A percentile compares a stretch with the other conserved stretches of the same genome.
Evolutionary conservation across 2,888 invertebrate genomes (phyloP).

Genomic region (Erebia ligea): DNA sequence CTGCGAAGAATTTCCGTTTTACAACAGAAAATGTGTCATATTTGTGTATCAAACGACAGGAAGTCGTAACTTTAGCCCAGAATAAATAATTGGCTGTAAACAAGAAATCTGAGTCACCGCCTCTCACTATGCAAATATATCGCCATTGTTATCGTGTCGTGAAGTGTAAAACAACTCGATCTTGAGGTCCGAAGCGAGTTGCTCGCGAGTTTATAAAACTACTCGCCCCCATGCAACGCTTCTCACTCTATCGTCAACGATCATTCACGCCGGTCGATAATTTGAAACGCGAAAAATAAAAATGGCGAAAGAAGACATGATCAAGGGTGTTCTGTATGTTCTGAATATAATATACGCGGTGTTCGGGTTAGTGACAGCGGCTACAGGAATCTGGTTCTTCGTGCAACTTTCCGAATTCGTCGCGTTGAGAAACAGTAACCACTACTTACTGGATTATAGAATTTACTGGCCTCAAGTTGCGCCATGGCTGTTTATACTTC

Average conservation of each 20-base stretch:
- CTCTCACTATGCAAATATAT: slow-evolving; percentile 21
- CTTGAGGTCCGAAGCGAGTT: slow-evolving; percentile 52
- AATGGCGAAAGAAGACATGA: slow-evolving; percentile 74
- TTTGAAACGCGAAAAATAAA: slow-evolving; percentile 41
- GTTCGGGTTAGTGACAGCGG: slow-evolving; percentile 72
- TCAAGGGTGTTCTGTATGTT: slow-evolving; percentile 70
- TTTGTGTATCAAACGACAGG: slow-evolving; percentile 13
- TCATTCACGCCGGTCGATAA: slow-evolving; percentile 57
- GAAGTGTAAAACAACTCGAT: slow-evolving; percentile 35
- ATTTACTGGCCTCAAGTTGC: slow-evolving; percentile 79
- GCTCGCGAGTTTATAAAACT: slow-evolving; percentile 69
- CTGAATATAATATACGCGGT: slow-evolving; percentile 74
- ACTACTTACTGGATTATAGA: slow-evolving; percentile 74
- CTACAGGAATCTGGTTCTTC: slow-evolving; percentile 78
- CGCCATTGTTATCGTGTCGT: slow-evolving; percentile 41
- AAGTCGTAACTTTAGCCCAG: slow-evolving; percentile 15
- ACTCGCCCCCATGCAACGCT: slow-evolving; percentile 59
- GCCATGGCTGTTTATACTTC: slow-evolving; percentile 77
- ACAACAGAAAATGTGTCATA: slow-evolving; percentile 3
- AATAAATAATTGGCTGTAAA: slow-evolving; percentile 9
- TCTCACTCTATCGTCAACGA: slow-evolving; percentile 69
- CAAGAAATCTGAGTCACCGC: slow-evolving; percentile 31
- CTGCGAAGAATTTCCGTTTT: slow-evolving; percentile 11
- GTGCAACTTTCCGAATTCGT: slow-evolving; percentile 76
- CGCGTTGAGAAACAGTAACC: slow-evolving; percentile 71